Evolutionary conservation across 2,888 invertebrate species (phyloP), one percentile per base, ranked within the genome.

Genomic region (Spilosoma lubricipeda): DNA sequence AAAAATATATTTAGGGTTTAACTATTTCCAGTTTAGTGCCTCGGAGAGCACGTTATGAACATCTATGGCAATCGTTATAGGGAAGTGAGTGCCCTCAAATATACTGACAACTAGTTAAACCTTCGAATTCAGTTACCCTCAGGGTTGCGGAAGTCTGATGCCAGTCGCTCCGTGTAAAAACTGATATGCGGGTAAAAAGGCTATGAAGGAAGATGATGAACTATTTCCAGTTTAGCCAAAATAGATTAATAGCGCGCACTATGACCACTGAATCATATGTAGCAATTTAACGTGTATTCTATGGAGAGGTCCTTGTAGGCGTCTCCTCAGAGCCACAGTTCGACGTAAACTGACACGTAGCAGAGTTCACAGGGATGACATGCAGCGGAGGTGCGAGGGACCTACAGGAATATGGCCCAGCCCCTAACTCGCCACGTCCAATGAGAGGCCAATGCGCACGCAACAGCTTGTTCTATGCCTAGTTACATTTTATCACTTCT

Each of bases 391-490:
- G 63, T 20, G 42, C 15, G 64, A 48, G 73, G 68, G 64, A 20
- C 15, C 13, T 5, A 15, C 2, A 39, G 39, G 52, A 13, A 20
- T 4, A n/a, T 9, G 39, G 64, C n/a, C 52, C 67, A 67, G 42
- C 70, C 70, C 73, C 70, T 66, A 63, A 23, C 30, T 13, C 30
- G 39, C 23, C 59, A 33, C 70, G 30, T 20, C 70, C 70, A 74
- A 74, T 70, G 33, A 7, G 5, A 36, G 7, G 15, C n/a, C 33
- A 30, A 42, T 56, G 74, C 74, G 56, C 48, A 27, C 67, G 74
- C 67, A 66, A 27, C 30, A 30, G 2, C 15, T 36, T 27, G 39
- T 20, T 27, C 45, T 45, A 56, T 63, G 15, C 15, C 63, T 63
- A 7, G 18, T 63, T 7, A 63, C 13, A 30, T 63, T 63, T 63